A percentile compares a stretch with the other conserved stretches of the same genome.
phyloP scores from a whole-genome alignment of 2,888 invertebrate genomes.

The Cantharis rufa region DNA sequence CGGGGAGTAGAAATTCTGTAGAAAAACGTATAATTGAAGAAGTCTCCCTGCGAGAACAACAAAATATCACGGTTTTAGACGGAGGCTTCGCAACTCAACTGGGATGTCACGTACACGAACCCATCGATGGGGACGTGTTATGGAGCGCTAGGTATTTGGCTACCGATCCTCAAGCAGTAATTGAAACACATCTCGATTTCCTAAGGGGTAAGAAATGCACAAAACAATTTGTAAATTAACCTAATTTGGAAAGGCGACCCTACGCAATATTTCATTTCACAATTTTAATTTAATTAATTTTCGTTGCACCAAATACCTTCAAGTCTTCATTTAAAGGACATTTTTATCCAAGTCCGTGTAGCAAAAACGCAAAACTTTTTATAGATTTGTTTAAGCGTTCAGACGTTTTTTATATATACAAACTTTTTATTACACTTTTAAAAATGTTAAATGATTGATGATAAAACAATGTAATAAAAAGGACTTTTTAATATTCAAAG shows the following conservation, averaged over 20 bases:
- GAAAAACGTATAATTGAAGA: conserved; percentile 19
- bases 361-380: not conserved
- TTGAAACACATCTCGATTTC: conserved; percentile 81
- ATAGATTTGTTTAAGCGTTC: not conserved
- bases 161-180: conserved; percentile 78
- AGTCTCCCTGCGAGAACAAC: conserved; percentile 10
- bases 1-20: conserved; percentile 28
- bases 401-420: not conserved
- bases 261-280: not conserved
- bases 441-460: conserved; percentile 10
- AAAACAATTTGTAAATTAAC: not conserved
- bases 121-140: conserved; percentile 82
- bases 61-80: conserved; percentile 58
- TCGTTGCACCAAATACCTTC: not conserved
- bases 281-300: not conserved
- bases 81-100: conserved; percentile 86
- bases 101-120: conserved; percentile 72
- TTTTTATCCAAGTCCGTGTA: not conserved
- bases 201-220: conserved; percentile 63
- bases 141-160: conserved; percentile 87
- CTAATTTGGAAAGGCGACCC: not conserved
- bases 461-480: conserved; percentile 11
- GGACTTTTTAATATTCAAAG: not conserved
- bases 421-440: conserved; percentile 7
- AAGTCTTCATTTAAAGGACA: not conserved